Percentiles rank a stretch among this genome's conserved stretches.
Conservation (phyloP, 2,113 vertebrate genomes). For the Tenrec ecaudatus region DNA sequence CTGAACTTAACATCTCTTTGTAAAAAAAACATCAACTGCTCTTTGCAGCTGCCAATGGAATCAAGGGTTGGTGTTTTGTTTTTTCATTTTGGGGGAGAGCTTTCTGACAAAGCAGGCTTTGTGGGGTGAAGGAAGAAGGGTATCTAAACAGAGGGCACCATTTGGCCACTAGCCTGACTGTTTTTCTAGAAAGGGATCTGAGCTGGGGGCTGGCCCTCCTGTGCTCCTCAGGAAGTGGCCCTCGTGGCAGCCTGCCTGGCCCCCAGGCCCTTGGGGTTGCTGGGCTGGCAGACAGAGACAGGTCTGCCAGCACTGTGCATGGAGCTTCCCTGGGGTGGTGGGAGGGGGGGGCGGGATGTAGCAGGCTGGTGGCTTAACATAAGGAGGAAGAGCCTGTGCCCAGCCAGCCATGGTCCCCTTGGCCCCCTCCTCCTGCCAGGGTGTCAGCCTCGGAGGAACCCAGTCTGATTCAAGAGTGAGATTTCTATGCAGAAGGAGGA, state of each 20-base stretch:
- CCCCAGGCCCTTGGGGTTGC: too few relatives aligned
- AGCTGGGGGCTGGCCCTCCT: constrained; percentile 5
- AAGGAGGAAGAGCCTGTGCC: neutral
- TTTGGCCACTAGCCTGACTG: neutral
- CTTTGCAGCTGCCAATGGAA: constrained; percentile 53
- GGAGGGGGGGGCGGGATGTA: too few relatives aligned
- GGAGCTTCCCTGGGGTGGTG: neutral
- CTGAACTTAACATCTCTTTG: constrained; percentile 52
- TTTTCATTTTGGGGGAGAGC: constrained; percentile 2
- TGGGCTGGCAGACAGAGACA: too few relatives aligned
- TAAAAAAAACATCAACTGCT: constrained; percentile 61
- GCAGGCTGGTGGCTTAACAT: neutral
- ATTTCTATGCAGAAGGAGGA: constrained; percentile 33
- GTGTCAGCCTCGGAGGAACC: neutral
- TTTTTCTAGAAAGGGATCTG: constrained; percentile 37
- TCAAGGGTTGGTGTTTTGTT: too few relatives aligned
- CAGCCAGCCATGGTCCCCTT: neutral
- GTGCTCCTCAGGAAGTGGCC: constrained; percentile 62
- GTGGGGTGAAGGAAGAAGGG: constrained; percentile 34
- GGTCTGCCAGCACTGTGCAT: too few relatives aligned
- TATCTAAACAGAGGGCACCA: constrained; percentile 45
- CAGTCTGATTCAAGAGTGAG: neutral
- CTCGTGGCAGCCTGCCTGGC: constrained; percentile 14
- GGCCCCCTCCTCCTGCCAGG: neutral
- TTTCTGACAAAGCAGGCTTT: constrained; percentile 58